Percentiles rank a stretch among this genome's conserved stretches.
These are phyloP conservation scores for Microcebus jonahi DNA, from an alignment of 2,113 vertebrate species.

Conservation along the genomic window DNA sequence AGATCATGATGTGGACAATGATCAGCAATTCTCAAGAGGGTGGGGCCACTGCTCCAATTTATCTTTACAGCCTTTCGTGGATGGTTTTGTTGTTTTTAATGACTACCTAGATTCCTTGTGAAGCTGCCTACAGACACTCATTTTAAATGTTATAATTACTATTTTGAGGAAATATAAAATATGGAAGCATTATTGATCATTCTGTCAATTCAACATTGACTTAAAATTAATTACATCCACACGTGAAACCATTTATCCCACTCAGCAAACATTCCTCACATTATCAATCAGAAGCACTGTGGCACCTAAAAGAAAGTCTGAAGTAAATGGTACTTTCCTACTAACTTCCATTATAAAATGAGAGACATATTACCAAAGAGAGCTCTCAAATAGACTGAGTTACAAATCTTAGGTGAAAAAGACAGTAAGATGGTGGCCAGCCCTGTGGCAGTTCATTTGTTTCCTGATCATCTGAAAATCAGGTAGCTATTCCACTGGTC, in stretches of 20 bases:
- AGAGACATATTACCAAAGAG: slow-evolving; percentile 37
- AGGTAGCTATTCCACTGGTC: background rate
- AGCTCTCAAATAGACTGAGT: slow-evolving; percentile 22
- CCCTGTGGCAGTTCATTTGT: slow-evolving; percentile 3
- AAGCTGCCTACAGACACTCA: slow-evolving; percentile 6
- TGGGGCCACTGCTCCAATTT: background rate
- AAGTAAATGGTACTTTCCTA: slow-evolving; percentile 11
- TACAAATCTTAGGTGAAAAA: slow-evolving; percentile 38
- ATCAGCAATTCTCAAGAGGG: background rate
- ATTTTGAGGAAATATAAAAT: background rate
- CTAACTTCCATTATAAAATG: slow-evolving; percentile 34
- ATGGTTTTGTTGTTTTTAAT: slow-evolving; percentile 23
- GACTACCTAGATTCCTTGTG: slow-evolving; percentile 11
- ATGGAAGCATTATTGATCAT: background rate
- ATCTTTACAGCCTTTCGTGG: background rate
- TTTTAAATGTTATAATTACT: slow-evolving; percentile 17
- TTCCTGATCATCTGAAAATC: slow-evolving; percentile 47
- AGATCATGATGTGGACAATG: background rate
- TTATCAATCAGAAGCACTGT: slow-evolving; percentile 31
- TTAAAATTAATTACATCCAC: slow-evolving; percentile 37
- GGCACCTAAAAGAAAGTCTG: slow-evolving; percentile 22
- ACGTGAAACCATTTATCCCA: slow-evolving; percentile 43
- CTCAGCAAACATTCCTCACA: background rate
- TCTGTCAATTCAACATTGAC: slow-evolving; percentile 14
- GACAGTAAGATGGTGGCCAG: background rate